These are phyloP conservation scores for Bolinopsis microptera DNA, from an alignment of 37 sponge, comb jelly and placozoan species.

Conservation along the genomic window DNA sequence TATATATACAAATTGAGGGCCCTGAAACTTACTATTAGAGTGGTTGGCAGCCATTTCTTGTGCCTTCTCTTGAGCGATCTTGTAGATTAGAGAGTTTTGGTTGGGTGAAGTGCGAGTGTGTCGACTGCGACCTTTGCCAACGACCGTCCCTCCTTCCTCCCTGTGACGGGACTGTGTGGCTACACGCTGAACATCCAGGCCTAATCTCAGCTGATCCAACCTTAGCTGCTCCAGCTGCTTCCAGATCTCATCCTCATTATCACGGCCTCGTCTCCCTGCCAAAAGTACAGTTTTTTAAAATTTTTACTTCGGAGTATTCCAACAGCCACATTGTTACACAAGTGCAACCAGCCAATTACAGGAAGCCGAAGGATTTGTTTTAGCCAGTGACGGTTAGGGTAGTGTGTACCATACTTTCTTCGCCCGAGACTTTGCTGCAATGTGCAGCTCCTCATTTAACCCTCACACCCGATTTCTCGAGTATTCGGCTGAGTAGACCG, in stretches of 20 bases:
- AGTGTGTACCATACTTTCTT: no score
- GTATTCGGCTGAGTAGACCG: no score
- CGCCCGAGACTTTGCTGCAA: no score
- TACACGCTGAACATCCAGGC: constrained; percentile 33
- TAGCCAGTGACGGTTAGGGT: no score
- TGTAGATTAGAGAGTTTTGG: constrained; percentile 52
- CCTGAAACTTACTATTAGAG: constrained; percentile 43
- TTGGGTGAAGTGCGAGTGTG: constrained; percentile 14
- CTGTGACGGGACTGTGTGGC: neutral
- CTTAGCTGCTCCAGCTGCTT: constrained; percentile 30
- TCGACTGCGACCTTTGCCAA: constrained; percentile 13
- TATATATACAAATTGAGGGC: no score
- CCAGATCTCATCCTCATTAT: constrained; percentile 52
- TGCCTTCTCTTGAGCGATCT: constrained; percentile 56
- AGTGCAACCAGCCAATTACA: no score
- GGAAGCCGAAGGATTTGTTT: no score
- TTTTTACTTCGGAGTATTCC: no score
- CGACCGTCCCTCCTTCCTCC: neutral
- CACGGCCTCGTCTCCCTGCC: constrained; percentile 19
- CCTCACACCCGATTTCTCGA: no score
- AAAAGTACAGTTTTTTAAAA: no score
- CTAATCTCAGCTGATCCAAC: constrained; percentile 10
- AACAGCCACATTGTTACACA: no score
- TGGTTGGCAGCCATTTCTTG: constrained; percentile 51
- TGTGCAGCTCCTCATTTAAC: no score